Evolutionary conservation across 2,888 invertebrate genomes (phyloP), one percentile per base, ranked within the genome.

Genomic region (Colostygia pectinataria): DNA sequence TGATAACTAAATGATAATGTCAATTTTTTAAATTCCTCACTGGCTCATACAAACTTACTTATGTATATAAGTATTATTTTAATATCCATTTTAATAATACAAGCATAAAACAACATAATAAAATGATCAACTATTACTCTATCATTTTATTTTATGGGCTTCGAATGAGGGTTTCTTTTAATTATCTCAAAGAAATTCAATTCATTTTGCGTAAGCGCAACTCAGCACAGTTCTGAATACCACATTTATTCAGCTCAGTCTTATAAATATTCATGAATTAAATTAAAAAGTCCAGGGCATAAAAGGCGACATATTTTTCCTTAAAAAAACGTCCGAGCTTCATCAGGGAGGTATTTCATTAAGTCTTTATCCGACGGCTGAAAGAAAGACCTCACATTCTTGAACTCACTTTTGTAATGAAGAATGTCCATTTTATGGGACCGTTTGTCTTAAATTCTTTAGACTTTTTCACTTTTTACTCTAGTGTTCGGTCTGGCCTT

Each of bases 281-380:
- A 55, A 58, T 62, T 53, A 58, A 55, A 57, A 52, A 47, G 50
- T 36, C 47, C 20, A 31, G 34, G 32, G 23, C 27, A 45, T 42
- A 27, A 53, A 55, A 57, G 42, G 42, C 48, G 43, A 43, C 56
- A 59, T 63, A 66, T 66, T 66, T 61, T 36, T 58, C 67, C 65
- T 62, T 61, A 61, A 68, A 78, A 78, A 76, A 78, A 75, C 70
- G 66, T 64, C 61, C 58, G 47, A 61, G 58, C 77, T 87, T 87
- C 85, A 86, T 88, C 86, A 87, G 76, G 68, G 73, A 79, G 88
- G 88, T 89, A 89, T 89, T 89, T 89, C 86, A 89, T 89, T 88
- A 89, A 86, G 84, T 74, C 78, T 72, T 74, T 67, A 75, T 76
- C 76, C 72, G 70, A 66, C 66, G 60, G 63, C 69, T 79, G 74